Evolutionary conservation across 2,888 invertebrate genomes (phyloP).

Genomic region (Noctua janthe): DNA sequence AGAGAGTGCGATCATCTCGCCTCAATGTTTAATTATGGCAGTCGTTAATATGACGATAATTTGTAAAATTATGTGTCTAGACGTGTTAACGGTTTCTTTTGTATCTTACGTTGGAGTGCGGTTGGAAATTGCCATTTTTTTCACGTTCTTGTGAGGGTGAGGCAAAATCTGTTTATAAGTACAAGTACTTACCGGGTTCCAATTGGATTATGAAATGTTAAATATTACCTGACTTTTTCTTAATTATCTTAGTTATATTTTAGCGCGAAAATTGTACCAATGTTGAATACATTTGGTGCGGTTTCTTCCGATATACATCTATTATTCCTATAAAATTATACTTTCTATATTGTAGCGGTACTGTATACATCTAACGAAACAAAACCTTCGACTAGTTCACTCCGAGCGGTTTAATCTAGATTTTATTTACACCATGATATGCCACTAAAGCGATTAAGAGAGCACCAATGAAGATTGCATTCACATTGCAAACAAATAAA

Average conservation of each 20-base stretch:
- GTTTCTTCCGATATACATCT: neutral
- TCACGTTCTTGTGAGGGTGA: conserved; percentile 27
- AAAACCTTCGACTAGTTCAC: neutral
- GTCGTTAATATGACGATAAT: conserved; percentile 62
- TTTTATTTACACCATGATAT: conserved; percentile 24
- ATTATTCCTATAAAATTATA: neutral
- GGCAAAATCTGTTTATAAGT: conserved; percentile 12
- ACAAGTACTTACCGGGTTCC: neutral
- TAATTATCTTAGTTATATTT: neutral
- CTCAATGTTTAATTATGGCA: conserved; percentile 80
- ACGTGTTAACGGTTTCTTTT: conserved; percentile 58
- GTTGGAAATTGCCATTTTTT: conserved; percentile 37
- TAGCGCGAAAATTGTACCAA: neutral
- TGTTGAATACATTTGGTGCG: too few relatives aligned
- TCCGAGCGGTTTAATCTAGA: neutral
- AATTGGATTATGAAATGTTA: neutral
- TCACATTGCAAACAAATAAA: conserved; percentile 53
- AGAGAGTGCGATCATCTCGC: conserved; percentile 77
- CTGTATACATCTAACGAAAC: neutral
- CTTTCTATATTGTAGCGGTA: neutral
- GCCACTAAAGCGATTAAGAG: conserved; percentile 23
- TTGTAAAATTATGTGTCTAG: conserved; percentile 62
- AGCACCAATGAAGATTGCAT: conserved; percentile 46
- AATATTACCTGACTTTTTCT: neutral
- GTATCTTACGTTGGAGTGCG: conserved; percentile 17